phyloP scores from a whole-genome alignment of 2,888 invertebrate genomes.

The Zaprionus bogoriensis region DNA sequence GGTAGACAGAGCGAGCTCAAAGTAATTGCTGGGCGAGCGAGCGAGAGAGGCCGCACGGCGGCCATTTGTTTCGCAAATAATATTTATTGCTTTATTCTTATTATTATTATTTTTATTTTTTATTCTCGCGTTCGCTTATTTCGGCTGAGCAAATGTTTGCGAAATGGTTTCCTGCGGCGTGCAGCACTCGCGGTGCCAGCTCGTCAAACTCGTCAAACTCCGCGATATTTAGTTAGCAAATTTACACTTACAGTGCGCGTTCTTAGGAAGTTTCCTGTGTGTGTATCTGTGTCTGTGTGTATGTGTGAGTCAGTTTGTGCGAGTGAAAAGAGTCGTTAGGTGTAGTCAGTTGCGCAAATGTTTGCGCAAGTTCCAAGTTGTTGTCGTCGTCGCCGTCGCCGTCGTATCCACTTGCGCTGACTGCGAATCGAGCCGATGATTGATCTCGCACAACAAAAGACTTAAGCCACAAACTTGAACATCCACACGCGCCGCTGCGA shows the following conservation, averaged over 20 bases:
- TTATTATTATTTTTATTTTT: constrained; percentile 25
- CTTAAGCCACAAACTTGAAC: constrained; percentile 69
- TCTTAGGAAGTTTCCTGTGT: constrained; percentile 43
- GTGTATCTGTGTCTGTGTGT: constrained; percentile 6
- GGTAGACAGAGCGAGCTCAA: constrained; percentile 22
- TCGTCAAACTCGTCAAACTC: constrained; percentile 56
- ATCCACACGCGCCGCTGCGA: constrained; percentile 28
- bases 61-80: constrained; percentile 55
- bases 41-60: constrained; percentile 17
- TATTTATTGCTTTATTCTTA: constrained; percentile 39
- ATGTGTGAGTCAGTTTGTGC: constrained; percentile 7
- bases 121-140: constrained; percentile 7
- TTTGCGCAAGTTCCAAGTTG: constrained; percentile 46
- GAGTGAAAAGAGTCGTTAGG: constrained; percentile 20
- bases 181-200: constrained; percentile 30
- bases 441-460: constrained; percentile 67
- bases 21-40: constrained; percentile 26
- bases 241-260: constrained; percentile 67
- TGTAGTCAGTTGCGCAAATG: constrained; percentile 41
- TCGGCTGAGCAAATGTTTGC: constrained; percentile 27
- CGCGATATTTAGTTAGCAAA: constrained; percentile 59
- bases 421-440: constrained; percentile 15
- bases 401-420: constrained; percentile 39
- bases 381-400: no score
- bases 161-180: constrained; percentile 55